phyloP scores from a whole-genome alignment of 2,888 invertebrate genomes.

The Idaea aversata region DNA sequence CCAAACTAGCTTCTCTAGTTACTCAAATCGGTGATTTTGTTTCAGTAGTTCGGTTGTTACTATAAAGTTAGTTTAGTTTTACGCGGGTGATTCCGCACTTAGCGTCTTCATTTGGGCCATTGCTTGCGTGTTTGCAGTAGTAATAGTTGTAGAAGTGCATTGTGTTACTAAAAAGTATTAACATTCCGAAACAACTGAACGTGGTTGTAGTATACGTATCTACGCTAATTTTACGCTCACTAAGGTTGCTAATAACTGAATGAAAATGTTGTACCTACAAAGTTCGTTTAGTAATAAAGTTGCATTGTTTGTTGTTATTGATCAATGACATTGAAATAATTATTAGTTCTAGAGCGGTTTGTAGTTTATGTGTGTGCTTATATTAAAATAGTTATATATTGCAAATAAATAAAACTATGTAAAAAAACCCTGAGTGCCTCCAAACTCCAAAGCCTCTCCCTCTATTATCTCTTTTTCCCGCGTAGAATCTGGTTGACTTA shows the following conservation, averaged over 20 bases:
- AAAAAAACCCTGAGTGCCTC: too few relatives aligned
- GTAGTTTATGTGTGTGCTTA: too few relatives aligned
- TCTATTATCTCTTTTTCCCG: too few relatives aligned
- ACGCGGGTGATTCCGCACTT: neutral
- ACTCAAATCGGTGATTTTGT: neutral
- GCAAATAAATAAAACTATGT: too few relatives aligned
- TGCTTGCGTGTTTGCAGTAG: too few relatives aligned
- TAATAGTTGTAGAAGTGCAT: too few relatives aligned
- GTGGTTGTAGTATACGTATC: constrained; percentile 6
- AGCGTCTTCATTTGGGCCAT: too few relatives aligned
- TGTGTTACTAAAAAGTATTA: too few relatives aligned
- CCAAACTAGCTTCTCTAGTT: neutral
- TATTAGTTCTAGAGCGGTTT: neutral
- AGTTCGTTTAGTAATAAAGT: neutral
- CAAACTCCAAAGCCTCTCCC: too few relatives aligned
- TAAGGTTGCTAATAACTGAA: constrained; percentile 12
- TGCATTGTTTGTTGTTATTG: neutral
- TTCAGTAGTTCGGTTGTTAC: neutral
- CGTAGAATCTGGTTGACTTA: too few relatives aligned
- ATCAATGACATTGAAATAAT: neutral
- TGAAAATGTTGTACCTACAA: neutral
- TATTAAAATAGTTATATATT: too few relatives aligned
- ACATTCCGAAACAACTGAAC: neutral
- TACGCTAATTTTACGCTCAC: constrained; percentile 37
- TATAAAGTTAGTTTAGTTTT: neutral